A percentile compares a stretch with the other conserved stretches of the same genome.
Evolutionary conservation across 2,888 invertebrate genomes (phyloP).

Genomic region (Amiota communis): DNA sequence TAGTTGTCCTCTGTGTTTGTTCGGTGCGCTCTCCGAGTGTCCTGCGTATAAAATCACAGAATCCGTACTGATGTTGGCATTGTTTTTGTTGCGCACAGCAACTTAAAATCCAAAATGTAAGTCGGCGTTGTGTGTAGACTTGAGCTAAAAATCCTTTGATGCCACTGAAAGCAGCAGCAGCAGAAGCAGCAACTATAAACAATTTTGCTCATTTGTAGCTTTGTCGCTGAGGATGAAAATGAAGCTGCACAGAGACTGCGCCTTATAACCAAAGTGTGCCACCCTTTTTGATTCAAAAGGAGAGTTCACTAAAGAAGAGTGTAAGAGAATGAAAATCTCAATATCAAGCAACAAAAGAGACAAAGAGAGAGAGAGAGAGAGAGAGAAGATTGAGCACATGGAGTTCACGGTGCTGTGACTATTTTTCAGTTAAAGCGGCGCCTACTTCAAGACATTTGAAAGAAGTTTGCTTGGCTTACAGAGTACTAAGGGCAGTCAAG

Average conservation of each 20-base stretch:
- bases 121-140: constrained; percentile 30
- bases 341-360: too few relatives aligned
- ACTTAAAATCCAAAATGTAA: not conserved
- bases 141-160: not conserved
- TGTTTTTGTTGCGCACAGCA: constrained; percentile 61
- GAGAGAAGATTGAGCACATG: too few relatives aligned
- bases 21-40: constrained; percentile 54
- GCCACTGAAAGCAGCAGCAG: not conserved
- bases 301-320: too few relatives aligned
- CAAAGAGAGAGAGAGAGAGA: too few relatives aligned
- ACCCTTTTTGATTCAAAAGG: constrained; percentile 53
- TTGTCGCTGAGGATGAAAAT: constrained; percentile 40
- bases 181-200: not conserved
- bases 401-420: too few relatives aligned
- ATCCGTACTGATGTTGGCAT: constrained; percentile 63
- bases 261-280: constrained; percentile 16
- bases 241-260: constrained; percentile 62
- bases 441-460: too few relatives aligned
- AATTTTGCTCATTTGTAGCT: constrained; percentile 40
- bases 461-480: too few relatives aligned
- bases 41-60: constrained; percentile 69
- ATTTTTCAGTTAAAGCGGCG: too few relatives aligned
- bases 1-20: constrained; percentile 11
- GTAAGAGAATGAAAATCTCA: too few relatives aligned
- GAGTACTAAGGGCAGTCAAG: too few relatives aligned